Base-by-base conservation (phyloP, 2,888 invertebrate genomes). In the Hyposoter didymator region DNA sequence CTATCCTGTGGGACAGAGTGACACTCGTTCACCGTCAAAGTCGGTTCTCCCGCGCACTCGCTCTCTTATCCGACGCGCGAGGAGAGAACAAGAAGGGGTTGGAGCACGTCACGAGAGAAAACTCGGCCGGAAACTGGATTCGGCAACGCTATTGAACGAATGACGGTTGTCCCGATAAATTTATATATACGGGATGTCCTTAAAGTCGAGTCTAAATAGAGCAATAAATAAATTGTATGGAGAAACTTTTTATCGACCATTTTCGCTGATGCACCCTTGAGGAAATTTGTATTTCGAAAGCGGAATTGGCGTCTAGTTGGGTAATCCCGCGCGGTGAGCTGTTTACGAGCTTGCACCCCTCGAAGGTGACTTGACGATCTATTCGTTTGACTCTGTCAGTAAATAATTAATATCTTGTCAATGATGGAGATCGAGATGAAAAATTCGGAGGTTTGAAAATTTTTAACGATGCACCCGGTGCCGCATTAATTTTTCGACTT, bases 11-110 rank as follows among this genome's bases (percentile, higher is more conserved):
- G 74, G 80, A 82, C 76, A 72, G 81, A 81, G 66, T 78, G 85
- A 83, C 76, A 81, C 76, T 80, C 83, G 83, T 80, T 83, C 69
- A 67, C 39, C 76, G 76, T 85, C 85, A 80, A 73, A 67, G 55
- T 66, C 70, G 45, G 49, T 43, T 19, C 39, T 49, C 47, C 22
- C 47, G 10, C 6, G 6, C 39, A 6, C 32, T 49, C 35, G 19
- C 19, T 17, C 52, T 79, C 72, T 62, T 52, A 45, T 62, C 35
- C 75, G 28, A 12, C 0, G 59, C 0, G 59, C 35, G 59, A 49
- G 49, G 19, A 12, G 70, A 55, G 69, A 67, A 59, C 67, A 69
- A 49, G 32, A 32, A 47, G 45, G 69, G 64, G 55, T 52, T 52
- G 19, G 66, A 62, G 75, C 64, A 67, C 75, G 47, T 76, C 66